Conservation (phyloP, 2,797 vertebrate species). For the Lacerta viridis region DNA sequence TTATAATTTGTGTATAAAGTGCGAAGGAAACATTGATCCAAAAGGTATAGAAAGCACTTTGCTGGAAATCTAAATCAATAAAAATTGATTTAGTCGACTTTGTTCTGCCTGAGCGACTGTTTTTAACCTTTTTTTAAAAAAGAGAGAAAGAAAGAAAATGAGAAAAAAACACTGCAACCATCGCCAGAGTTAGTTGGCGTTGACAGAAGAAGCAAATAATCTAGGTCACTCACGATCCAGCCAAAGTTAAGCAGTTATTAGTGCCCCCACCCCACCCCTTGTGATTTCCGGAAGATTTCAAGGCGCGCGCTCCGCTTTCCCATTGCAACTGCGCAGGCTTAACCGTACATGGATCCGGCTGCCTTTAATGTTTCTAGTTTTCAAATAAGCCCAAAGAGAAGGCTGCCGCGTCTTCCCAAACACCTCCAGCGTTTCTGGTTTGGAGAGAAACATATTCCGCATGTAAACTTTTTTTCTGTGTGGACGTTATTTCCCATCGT, state of each 20-base stretch:
- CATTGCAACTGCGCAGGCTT: neutral
- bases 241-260: too few species aligned
- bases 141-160: neutral
- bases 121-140: neutral
- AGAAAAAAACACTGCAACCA: accelerated
- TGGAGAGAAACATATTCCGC: neutral
- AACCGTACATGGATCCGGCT: neutral
- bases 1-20: conserved; percentile 75
- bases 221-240: too few species aligned
- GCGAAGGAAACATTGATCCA: conserved; percentile 35
- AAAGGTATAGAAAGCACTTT: conserved; percentile 72
- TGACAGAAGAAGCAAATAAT: neutral
- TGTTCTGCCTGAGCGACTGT: conserved; percentile 14
- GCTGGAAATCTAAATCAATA: conserved; percentile 65
- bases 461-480: neutral
- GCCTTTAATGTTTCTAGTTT: neutral
- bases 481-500: neutral
- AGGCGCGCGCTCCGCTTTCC: neutral
- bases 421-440: neutral
- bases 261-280: neutral
- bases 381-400: neutral
- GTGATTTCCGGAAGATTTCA: neutral
- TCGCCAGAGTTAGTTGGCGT: neutral
- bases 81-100: conserved; percentile 46
- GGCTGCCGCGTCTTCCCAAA: neutral